Evolutionary conservation across 1,140 invertebrate genomes (phyloP).

Genomic region (Globodera rostochiensis): DNA sequence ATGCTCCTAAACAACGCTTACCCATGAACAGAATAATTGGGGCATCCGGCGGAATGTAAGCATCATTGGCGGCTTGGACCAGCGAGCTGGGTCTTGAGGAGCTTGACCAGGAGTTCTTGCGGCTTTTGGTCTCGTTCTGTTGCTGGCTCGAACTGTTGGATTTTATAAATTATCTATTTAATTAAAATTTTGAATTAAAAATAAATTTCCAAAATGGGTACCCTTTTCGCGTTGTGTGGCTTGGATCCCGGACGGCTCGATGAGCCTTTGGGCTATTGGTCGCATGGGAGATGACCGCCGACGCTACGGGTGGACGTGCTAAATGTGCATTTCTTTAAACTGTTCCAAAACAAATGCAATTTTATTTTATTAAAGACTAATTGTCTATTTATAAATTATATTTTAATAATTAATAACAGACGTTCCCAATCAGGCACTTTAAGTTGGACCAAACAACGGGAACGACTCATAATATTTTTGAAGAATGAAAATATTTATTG

Average conservation of each 20-base stretch:
- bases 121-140: not conserved
- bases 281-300: not conserved
- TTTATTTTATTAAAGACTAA: not conserved
- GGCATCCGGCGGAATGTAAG: slow-evolving; percentile 57
- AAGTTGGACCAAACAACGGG: slow-evolving; percentile 44
- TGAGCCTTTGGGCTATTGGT: not conserved
- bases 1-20: not conserved
- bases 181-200: too few relatives aligned
- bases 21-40: slow-evolving; percentile 65
- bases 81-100: slow-evolving; percentile 37
- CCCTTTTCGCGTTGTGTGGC: slow-evolving; percentile 1
- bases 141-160: not conserved
- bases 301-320: not conserved
- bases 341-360: not conserved
- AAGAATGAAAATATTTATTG: not conserved
- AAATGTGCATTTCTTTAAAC: not conserved
- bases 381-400: slow-evolving; percentile 8
- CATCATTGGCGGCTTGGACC: slow-evolving; percentile 59
- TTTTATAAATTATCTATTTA: not conserved
- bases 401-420: slow-evolving; percentile 30
- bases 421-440: slow-evolving; percentile 51
- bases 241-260: not conserved
- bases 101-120: slow-evolving; percentile 11
- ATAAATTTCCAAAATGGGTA: not conserved
- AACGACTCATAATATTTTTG: slow-evolving; percentile 29